Evolutionary conservation across 2,113 vertebrate genomes (phyloP).

Genomic region (Neodon shergylaensis): DNA sequence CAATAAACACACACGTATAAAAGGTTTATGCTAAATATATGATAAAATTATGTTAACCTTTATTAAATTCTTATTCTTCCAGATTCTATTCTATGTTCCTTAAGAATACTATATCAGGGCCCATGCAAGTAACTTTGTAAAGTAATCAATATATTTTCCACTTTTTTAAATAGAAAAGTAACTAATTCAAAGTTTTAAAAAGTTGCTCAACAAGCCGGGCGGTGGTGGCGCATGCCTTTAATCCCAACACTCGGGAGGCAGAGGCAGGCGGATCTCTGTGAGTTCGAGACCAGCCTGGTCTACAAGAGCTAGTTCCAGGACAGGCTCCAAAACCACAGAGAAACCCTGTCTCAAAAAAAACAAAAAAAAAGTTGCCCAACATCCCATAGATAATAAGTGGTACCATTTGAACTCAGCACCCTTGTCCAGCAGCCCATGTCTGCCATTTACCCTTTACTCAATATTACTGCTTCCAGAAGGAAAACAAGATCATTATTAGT

Average conservation of each 20-base stretch:
- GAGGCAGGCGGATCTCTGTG: too few relatives aligned
- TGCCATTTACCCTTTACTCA: not conserved
- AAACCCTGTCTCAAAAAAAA: too few relatives aligned
- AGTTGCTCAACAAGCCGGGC: not conserved
- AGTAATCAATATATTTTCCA: not conserved
- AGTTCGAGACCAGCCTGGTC: too few relatives aligned
- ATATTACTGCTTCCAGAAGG: not conserved
- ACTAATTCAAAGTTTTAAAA: slow-evolving; percentile 19
- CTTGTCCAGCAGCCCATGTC: not conserved
- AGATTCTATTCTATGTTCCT: not conserved
- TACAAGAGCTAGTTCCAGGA: too few relatives aligned
- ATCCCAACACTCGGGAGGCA: too few relatives aligned
- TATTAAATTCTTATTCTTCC: slow-evolving; percentile 7
- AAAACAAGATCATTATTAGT: not conserved
- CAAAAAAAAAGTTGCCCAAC: slow-evolving; percentile 12
- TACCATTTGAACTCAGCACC: not conserved
- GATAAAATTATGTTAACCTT: not conserved
- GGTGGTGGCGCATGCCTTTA: too few relatives aligned
- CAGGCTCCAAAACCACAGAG: too few relatives aligned
- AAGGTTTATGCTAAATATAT: not conserved
- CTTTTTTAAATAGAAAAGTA: not conserved
- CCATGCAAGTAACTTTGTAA: slow-evolving; percentile 7
- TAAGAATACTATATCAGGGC: not conserved
- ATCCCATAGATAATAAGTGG: not conserved
- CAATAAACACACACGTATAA: not conserved